Evolutionary conservation across 2,113 vertebrate genomes (phyloP).

Genomic region (Tapirus terrestris): DNA sequence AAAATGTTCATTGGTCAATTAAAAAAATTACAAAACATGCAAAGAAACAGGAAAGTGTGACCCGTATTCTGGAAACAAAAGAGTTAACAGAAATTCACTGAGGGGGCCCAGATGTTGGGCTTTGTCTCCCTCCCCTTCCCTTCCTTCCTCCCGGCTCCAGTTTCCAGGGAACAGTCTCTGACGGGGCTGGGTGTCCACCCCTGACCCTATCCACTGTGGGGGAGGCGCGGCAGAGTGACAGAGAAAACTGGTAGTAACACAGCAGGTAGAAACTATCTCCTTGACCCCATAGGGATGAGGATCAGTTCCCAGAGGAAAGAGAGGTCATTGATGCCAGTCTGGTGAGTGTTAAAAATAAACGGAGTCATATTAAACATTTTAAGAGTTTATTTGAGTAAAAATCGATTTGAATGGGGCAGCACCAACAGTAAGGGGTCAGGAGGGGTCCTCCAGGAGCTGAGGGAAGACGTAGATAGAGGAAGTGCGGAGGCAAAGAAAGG

Average conservation of each 20-base stretch:
- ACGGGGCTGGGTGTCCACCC: not conserved
- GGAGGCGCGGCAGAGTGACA: fast-evolving
- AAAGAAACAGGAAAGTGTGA: not conserved
- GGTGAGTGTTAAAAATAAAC: not conserved
- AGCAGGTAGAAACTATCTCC: not conserved
- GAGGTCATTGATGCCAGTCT: not conserved
- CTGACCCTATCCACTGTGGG: not conserved
- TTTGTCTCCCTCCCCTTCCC: not conserved
- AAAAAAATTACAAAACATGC: not conserved
- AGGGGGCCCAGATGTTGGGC: not conserved
- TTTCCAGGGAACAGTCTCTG: not conserved
- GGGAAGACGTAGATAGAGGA: not conserved
- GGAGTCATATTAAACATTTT: not conserved
- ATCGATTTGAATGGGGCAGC: not conserved
- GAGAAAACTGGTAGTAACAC: not conserved
- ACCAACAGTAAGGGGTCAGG: not conserved
- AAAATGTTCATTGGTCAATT: not conserved
- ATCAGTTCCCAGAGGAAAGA: not conserved
- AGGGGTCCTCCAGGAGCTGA: not conserved
- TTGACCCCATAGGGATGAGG: not conserved
- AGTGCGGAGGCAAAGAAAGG: not conserved
- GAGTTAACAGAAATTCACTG: not conserved
- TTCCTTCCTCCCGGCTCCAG: not conserved
- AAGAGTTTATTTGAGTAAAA: not conserved
- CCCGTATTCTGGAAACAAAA: not conserved